phyloP scores from a whole-genome alignment of 1,140 invertebrate genomes.

The Drosophila simulans region DNA sequence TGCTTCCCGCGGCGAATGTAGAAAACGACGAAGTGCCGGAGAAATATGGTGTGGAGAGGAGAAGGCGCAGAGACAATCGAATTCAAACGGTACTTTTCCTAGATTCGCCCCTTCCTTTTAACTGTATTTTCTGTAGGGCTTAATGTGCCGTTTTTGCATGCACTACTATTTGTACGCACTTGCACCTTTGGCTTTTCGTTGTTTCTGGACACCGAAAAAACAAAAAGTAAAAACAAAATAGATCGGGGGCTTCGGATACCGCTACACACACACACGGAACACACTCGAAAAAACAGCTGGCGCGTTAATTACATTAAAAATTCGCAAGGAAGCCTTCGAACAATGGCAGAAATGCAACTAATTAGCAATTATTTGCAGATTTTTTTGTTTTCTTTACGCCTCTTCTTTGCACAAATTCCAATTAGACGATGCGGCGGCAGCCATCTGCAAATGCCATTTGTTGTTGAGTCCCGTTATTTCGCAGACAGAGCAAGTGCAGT shows the following conservation, averaged over 20 bases:
- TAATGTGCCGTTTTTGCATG: slow-evolving; percentile 9
- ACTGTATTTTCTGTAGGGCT: slow-evolving; percentile 1
- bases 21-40: slow-evolving; percentile 12
- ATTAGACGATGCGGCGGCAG: slow-evolving; percentile 56
- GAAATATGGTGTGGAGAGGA: slow-evolving; percentile 3
- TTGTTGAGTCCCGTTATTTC: slow-evolving; percentile 72
- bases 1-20: slow-evolving; percentile 33
- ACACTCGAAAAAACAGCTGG: slow-evolving; percentile 53
- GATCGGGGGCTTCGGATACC: slow-evolving; percentile 12
- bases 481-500: slow-evolving; percentile 38
- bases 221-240: slow-evolving; percentile 20
- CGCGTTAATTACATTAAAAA: slow-evolving; percentile 77
- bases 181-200: slow-evolving; percentile 60
- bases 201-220: slow-evolving; percentile 16
- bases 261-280: slow-evolving; percentile 8
- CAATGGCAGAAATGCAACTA: slow-evolving; percentile 59
- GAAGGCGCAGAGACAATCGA: slow-evolving; percentile 44
- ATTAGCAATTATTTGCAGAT: slow-evolving; percentile 75
- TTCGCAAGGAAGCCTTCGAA: slow-evolving; percentile 69
- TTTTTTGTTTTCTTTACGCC: slow-evolving; percentile 34
- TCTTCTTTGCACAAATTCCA: slow-evolving; percentile 65
- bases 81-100: slow-evolving; percentile 41
- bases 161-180: slow-evolving; percentile 38
- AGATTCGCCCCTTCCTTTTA: slow-evolving; percentile 3
- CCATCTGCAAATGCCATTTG: slow-evolving; percentile 59